Base-by-base conservation (phyloP, 2,797 vertebrate species). In the Notoglanidium macrostoma region DNA sequence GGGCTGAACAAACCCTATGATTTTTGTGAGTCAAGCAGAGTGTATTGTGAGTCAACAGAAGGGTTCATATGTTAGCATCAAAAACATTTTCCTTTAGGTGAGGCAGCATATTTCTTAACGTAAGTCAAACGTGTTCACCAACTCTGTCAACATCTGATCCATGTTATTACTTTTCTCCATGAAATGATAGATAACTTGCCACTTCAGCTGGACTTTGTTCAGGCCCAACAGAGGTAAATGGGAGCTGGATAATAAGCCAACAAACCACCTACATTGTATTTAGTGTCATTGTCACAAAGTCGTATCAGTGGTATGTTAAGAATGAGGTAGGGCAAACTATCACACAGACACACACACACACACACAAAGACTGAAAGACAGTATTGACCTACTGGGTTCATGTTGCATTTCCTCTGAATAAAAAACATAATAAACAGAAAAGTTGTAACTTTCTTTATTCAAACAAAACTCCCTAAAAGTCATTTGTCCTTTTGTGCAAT, bases 91-190 rank as follows among this genome's bases (percentile, higher is more conserved):
- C 54, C 32, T 35, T 21, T 23, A 35, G 59, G 61, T 40, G 46
- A 67, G 59, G 72, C 23, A 57, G n/a, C 86, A 77, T 82, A 78
- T 78, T 78, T 78, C 17, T 87, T 32, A 35, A 82, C 26, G 44
- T 83, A n/a, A 83, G n/a, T 83, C 79, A 83, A 35, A 63, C 21
- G 44, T 26, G 23, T 83, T 76, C 86, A 63, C 55, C 15, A 29
- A 35, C 23, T 2, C 40, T 32, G 67, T 44, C 7, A 55, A 67
- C 21, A 74, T 59, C 77, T 80, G 63, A 73, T 82, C 55, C 51
- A 11, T 7, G 35, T 80, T 86, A 77, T 6, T 44, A 59, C 40
- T 72, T 61, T 73, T 68, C 32, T 14, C 44, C 5, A 11, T 17
- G 17, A 35, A 51, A 81, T 74, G 40, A 61, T 2, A 19, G n/a